phyloP scores from a whole-genome alignment of 2,113 vertebrate species.

The Antechinus flavipes region DNA sequence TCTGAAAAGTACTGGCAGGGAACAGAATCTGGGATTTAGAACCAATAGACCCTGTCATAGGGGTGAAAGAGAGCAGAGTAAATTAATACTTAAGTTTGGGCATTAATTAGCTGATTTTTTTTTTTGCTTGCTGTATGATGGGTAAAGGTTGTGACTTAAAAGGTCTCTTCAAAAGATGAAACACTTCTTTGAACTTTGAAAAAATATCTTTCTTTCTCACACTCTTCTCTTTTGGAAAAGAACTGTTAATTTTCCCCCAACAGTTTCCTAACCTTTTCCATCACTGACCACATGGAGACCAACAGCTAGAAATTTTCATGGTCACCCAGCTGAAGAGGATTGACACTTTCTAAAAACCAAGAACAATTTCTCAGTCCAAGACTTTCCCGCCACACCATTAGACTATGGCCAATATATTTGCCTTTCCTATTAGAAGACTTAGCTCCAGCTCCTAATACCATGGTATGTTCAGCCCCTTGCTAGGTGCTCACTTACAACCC shows the following conservation, averaged over 20 bases:
- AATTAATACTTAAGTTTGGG: neutral
- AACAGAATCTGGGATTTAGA: neutral
- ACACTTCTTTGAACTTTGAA: neutral
- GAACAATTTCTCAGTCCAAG: conserved; percentile 29
- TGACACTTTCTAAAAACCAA: neutral
- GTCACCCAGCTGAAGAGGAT: neutral
- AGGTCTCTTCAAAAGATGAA: conserved; percentile 15
- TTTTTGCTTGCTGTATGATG: neutral
- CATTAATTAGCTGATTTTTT: neutral
- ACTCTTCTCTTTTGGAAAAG: neutral
- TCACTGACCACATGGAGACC: neutral
- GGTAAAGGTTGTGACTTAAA: neutral
- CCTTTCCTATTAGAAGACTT: conserved; percentile 38
- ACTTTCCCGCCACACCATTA: conserved; percentile 12
- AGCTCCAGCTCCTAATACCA: neutral
- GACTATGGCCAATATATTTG: neutral
- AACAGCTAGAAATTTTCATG: neutral
- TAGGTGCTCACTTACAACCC: neutral
- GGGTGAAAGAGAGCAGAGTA: neutral
- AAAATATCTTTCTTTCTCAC: neutral
- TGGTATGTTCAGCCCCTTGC: neutral
- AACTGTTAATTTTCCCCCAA: neutral
- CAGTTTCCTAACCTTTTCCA: conserved; percentile 28
- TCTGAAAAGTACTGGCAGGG: neutral
- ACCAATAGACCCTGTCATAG: neutral